Base-by-base conservation (phyloP, 2,888 invertebrate genomes). In the Homarus gammarus region DNA sequence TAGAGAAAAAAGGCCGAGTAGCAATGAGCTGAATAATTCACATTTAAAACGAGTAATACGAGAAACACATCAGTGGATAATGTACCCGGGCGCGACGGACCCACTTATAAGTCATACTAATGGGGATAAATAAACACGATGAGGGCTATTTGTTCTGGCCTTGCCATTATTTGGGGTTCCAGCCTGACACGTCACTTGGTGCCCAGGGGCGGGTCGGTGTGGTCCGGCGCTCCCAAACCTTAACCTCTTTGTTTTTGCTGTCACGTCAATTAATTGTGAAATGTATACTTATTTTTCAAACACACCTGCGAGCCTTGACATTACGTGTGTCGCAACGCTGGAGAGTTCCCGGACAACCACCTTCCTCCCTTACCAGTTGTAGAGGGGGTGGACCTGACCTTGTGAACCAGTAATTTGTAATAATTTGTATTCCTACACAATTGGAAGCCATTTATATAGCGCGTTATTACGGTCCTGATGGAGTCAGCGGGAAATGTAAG, bases 361-460 rank as follows among this genome's bases (percentile, higher is more conserved):
- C 18, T 18, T 56, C 3, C 5, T 51, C 78, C 77, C 56, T n/a
- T 10, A 1, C 78, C 51, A 33, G 2, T 56, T 78, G 18, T 49
- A n/a, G 6, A 27, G n/a, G 22, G 3, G 22, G 15, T 27, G 22
- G 64, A n/a, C 27, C 27, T 27, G 27, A 6, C 27, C 64, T 6
- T 15, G 56, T 40, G 18, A 78, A 15, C 78, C 56, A 33, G 12
- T 56, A 78, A 78, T 78, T 78, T 56, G 2, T 15, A 33, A 38
- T 36, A 33, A 78, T 56, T 18, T 78, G 18, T 33, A 56, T 56
- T 56, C 78, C 56, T 2, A 49, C 33, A 40, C 78, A 49, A 78
- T 56, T 78, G 56, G 33, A 78, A 49, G 78, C 18, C 78, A 36
- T 27, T 78, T 33, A 33, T 56, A 78, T 18, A 56, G 31, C 49